Evolutionary conservation across 2,888 invertebrate species (phyloP).

Genomic region (Scelioninae gen. 1): DNA sequence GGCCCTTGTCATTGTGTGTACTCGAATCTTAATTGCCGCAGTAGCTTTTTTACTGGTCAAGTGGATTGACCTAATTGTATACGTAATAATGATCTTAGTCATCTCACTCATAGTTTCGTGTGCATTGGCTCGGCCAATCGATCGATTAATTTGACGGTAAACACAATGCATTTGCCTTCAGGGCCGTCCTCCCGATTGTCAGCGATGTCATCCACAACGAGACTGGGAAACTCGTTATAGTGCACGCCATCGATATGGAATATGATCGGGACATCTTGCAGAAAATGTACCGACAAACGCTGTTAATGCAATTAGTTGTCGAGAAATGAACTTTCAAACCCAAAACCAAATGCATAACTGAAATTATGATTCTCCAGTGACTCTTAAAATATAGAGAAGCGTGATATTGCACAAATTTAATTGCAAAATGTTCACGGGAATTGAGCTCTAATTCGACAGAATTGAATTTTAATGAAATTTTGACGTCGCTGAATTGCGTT

Average conservation of each 20-base stretch:
- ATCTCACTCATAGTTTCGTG: slow-evolving; percentile 61
- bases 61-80: slow-evolving; percentile 70
- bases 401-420: too few relatives aligned
- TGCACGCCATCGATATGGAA: slow-evolving; percentile 31
- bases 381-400: too few relatives aligned
- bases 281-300: slow-evolving; percentile 25
- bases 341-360: too few relatives aligned
- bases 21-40: too few relatives aligned
- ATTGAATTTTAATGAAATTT: too few relatives aligned
- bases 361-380: too few relatives aligned
- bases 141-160: slow-evolving; percentile 61
- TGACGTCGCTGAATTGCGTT: too few relatives aligned
- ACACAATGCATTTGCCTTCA: slow-evolving; percentile 60
- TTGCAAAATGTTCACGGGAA: too few relatives aligned
- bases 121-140: slow-evolving; percentile 57
- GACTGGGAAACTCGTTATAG: slow-evolving; percentile 33
- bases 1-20: too few relatives aligned
- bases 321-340: too few relatives aligned
- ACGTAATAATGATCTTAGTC: slow-evolving; percentile 70
- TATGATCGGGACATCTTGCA: slow-evolving; percentile 19
- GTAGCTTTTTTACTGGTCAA: too few relatives aligned
- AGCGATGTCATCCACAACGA: slow-evolving; percentile 41
- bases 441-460: too few relatives aligned
- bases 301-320: slow-evolving; percentile 8
- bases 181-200: slow-evolving; percentile 46